These are phyloP conservation scores for Romanogobio albipinnatus DNA, from an alignment of 2,113 vertebrate species.

Conservation along the genomic window DNA sequence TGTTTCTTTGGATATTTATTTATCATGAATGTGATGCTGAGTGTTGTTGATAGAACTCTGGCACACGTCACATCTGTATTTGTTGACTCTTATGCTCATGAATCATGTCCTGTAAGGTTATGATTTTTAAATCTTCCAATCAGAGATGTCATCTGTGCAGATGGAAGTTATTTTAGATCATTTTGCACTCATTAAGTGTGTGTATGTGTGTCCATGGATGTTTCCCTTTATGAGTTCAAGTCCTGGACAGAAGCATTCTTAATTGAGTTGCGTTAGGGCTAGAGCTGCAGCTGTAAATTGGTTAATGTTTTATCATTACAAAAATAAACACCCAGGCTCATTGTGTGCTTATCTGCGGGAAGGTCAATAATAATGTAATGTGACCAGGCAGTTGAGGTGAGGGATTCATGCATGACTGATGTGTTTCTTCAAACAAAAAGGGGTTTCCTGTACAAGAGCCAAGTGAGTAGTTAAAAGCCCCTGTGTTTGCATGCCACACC, in stretches of 20 bases:
- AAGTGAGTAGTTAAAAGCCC: constrained; percentile 17
- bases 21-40: not conserved
- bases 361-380: constrained; percentile 33
- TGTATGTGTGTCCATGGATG: not conserved
- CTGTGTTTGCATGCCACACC: not conserved
- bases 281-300: constrained; percentile 50
- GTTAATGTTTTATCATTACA: constrained; percentile 47
- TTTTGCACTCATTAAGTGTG: not conserved
- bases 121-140: not conserved
- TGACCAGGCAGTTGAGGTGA: not conserved
- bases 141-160: not conserved
- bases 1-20: not conserved
- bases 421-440: constrained; percentile 18
- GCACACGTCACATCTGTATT: not conserved
- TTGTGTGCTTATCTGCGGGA: constrained; percentile 7
- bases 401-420: constrained; percentile 31
- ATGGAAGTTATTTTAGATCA: constrained; percentile 7
- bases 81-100: not conserved
- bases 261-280: constrained; percentile 50
- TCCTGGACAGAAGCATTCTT: not conserved
- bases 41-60: not conserved
- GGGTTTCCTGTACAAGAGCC: not conserved
- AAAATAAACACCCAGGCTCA: constrained; percentile 63
- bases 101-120: constrained; percentile 15
- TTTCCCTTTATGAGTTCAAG: not conserved